These are phyloP conservation scores for Aurelia sp. DNA, from an alignment of 30 jellyfish, hydroid and myxozoan species.

Conservation along the genomic window DNA sequence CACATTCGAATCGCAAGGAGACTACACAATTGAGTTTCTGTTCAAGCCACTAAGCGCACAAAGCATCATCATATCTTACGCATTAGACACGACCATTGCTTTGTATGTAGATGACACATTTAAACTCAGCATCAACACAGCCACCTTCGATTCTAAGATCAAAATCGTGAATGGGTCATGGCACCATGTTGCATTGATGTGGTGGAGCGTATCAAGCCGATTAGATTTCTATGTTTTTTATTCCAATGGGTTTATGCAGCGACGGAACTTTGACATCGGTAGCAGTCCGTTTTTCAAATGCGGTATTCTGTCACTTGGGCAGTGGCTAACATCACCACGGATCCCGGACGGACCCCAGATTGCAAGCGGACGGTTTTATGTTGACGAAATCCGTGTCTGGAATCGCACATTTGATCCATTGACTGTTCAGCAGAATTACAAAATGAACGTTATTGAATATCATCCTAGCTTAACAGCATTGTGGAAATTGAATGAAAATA, in stretches of 20 bases:
- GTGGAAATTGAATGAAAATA: constrained; percentile 58
- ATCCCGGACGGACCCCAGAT: constrained; percentile 32
- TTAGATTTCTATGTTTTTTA: constrained; percentile 39
- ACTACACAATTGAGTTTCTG: constrained; percentile 55
- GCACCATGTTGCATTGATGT: constrained; percentile 60
- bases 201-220: constrained; percentile 21
- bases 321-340: constrained; percentile 56
- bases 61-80: constrained; percentile 43
- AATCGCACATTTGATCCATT: constrained; percentile 57
- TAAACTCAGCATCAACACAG: constrained; percentile 6
- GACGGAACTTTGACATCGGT: constrained; percentile 25
- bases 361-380: constrained; percentile 18
- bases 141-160: constrained; percentile 33
- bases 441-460: constrained; percentile 40
- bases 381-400: constrained; percentile 68
- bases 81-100: constrained; percentile 31
- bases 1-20: constrained; percentile 37
- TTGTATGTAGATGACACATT: constrained; percentile 34
- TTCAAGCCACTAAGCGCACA: constrained; percentile 50
- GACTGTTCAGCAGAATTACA: constrained; percentile 58
- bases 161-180: constrained; percentile 19
- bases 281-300: constrained; percentile 53
- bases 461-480: constrained; percentile 41
- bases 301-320: constrained; percentile 55
- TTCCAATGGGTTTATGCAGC: background rate